Conservation (phyloP, 2,888 invertebrate genomes). For the Calliopum simillimum region DNA sequence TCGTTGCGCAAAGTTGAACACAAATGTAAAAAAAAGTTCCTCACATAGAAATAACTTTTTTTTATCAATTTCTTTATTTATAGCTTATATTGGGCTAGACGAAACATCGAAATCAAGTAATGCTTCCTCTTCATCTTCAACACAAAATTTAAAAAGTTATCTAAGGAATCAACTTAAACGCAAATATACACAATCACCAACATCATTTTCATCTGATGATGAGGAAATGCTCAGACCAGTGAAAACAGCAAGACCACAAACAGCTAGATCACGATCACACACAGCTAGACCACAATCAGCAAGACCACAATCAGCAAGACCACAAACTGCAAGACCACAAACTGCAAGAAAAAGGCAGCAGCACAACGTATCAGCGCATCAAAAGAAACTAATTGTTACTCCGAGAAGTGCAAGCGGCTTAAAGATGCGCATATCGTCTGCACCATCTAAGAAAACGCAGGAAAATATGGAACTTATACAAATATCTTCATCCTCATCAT, state of each 20-base stretch:
- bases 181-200: neutral
- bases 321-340: neutral
- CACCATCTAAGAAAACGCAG: slow-evolving; percentile 32
- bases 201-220: slow-evolving; percentile 39
- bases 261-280: slow-evolving; percentile 1
- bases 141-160: neutral
- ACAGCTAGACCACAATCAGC: neutral
- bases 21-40: slow-evolving; percentile 30
- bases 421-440: slow-evolving; percentile 49
- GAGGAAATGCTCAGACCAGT: neutral
- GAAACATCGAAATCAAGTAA: slow-evolving; percentile 39
- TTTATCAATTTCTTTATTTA: neutral
- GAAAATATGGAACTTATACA: slow-evolving; percentile 45
- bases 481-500: slow-evolving; percentile 45
- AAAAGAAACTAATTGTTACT: slow-evolving; percentile 39
- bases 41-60: neutral
- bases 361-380: slow-evolving; percentile 1
- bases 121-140: neutral
- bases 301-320: neutral
- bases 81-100: slow-evolving; percentile 41
- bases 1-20: slow-evolving; percentile 15
- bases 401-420: slow-evolving; percentile 44
- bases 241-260: neutral
- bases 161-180: neutral
- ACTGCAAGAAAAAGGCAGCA: neutral